phyloP scores from a whole-genome alignment of 2,113 vertebrate species.

The Gnathonemus longibarbis region DNA sequence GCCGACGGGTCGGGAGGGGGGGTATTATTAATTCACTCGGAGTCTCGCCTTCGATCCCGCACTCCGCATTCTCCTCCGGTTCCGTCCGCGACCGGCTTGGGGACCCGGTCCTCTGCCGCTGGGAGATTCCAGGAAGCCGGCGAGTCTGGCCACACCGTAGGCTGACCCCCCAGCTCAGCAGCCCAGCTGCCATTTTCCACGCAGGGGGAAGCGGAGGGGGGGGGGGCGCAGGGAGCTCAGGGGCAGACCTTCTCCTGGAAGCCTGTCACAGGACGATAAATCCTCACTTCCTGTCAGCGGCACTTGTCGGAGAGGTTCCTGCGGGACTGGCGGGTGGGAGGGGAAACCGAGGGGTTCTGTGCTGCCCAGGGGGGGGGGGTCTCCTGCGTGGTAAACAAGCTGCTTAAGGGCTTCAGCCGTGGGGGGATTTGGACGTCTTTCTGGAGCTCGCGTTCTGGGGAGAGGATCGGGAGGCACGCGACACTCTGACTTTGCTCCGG shows the following conservation, averaged over 20 bases:
- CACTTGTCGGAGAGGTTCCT: background rate
- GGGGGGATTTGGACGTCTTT: background rate
- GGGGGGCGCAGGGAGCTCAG: background rate
- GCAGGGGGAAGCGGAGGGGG: background rate
- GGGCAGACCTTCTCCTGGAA: background rate
- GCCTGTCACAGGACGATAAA: slow-evolving; percentile 8
- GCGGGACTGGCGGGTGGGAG: too few relatives aligned
- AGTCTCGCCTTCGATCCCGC: slow-evolving; percentile 33
- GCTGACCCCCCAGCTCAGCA: background rate
- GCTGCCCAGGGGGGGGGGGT: background rate
- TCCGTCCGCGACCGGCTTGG: background rate
- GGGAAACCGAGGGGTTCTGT: background rate
- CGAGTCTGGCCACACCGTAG: background rate
- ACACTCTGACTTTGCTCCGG: background rate
- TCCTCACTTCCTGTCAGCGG: slow-evolving; percentile 8
- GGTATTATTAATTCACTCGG: slow-evolving; percentile 70
- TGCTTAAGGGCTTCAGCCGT: background rate
- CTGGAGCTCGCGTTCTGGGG: background rate
- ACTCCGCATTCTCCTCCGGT: slow-evolving; percentile 20
- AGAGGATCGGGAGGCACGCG: background rate
- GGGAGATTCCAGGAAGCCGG: slow-evolving; percentile 14
- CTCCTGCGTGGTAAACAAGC: slow-evolving; percentile 1
- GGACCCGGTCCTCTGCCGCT: background rate
- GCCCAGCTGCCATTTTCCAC: background rate
- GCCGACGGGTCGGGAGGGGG: slow-evolving; percentile 25